These are phyloP conservation scores for Cerceris ruficornis DNA, from an alignment of 2,888 invertebrate species.

Conservation along the genomic window DNA sequence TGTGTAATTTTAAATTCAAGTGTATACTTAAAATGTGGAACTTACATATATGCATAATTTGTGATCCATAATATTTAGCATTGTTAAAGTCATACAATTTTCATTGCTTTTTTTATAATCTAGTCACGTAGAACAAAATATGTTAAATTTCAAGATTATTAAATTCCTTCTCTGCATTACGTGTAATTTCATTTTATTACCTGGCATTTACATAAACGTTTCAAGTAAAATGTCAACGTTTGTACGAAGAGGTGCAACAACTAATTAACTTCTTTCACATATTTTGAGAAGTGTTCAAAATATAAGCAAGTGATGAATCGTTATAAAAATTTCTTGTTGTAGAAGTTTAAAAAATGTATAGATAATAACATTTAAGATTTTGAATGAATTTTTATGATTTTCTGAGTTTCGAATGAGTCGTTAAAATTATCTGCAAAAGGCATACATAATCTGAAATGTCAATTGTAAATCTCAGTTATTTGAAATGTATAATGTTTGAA, in stretches of 20 bases:
- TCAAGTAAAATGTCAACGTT: background rate
- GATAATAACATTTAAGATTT: background rate
- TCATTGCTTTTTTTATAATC: slow-evolving; percentile 78
- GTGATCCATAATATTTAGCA: slow-evolving; percentile 71
- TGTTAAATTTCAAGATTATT: slow-evolving; percentile 74
- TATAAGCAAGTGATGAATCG: background rate
- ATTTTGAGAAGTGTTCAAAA: background rate
- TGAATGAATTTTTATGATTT: background rate
- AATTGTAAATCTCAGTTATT: background rate
- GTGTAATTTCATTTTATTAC: slow-evolving; percentile 51
- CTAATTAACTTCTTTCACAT: too few species aligned
- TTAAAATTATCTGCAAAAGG: background rate
- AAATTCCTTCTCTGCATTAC: slow-evolving; percentile 73
- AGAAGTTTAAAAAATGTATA: background rate
- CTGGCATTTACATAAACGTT: slow-evolving; percentile 4
- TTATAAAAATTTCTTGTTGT: background rate
- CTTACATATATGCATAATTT: slow-evolving; percentile 62
- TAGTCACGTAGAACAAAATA: slow-evolving; percentile 78
- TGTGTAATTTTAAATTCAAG: slow-evolving; percentile 48
- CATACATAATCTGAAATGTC: background rate
- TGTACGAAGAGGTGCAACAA: background rate
- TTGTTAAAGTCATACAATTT: slow-evolving; percentile 72
- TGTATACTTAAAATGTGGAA: slow-evolving; percentile 55
- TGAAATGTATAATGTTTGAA: background rate
- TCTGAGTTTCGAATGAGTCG: too few species aligned